Evolutionary conservation across 2,113 vertebrate species (phyloP).

Genomic region (Halcyon senegalensis): DNA sequence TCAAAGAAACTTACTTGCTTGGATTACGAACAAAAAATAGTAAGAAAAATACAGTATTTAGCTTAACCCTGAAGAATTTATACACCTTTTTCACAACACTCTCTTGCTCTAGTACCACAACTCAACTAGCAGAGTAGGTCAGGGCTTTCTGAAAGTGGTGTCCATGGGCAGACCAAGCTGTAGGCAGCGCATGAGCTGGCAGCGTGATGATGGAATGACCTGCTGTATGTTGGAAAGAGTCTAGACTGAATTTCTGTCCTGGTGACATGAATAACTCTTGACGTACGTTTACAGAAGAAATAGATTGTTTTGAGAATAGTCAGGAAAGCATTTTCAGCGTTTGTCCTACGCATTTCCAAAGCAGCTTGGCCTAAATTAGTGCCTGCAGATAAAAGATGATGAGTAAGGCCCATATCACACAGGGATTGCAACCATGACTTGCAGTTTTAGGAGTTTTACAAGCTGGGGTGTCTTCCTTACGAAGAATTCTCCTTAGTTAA

Average conservation of each 20-base stretch:
- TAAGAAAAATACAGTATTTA: not conserved
- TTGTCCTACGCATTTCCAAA: not conserved
- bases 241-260: not conserved
- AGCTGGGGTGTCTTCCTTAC: not conserved
- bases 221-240: not conserved
- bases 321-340: not conserved
- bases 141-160: not conserved
- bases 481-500: not conserved
- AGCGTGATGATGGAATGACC: not conserved
- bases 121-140: not conserved
- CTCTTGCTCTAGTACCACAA: not conserved
- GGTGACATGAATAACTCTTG: not conserved
- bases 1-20: not conserved
- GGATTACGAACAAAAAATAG: not conserved
- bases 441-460: not conserved
- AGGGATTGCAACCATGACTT: not conserved
- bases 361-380: not conserved
- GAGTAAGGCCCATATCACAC: not conserved
- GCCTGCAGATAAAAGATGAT: not conserved
- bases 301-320: not conserved
- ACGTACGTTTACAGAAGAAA: conserved; percentile 3
- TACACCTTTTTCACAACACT: not conserved
- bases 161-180: not conserved
- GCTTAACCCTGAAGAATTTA: not conserved
- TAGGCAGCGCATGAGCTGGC: not conserved